phyloP scores from a whole-genome alignment of 2,888 invertebrate species.

The Tyria jacobaeae region DNA sequence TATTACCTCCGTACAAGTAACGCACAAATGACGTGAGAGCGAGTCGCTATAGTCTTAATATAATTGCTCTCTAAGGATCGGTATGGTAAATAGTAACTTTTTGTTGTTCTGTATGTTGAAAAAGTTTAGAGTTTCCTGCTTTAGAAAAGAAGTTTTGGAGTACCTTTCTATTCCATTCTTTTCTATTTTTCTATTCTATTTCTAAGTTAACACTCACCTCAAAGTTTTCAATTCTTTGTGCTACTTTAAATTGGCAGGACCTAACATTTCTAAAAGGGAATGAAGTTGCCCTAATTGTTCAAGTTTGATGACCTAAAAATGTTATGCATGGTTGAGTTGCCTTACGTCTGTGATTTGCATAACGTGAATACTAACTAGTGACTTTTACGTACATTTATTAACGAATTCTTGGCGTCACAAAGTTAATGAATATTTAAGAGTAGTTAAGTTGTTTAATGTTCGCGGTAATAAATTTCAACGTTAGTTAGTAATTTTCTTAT shows the following conservation, averaged over 20 bases:
- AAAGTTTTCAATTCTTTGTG: too few relatives aligned
- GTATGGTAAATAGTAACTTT: not conserved
- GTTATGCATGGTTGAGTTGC: conserved; percentile 43
- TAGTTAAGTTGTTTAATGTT: conserved; percentile 30
- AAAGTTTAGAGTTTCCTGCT: too few relatives aligned
- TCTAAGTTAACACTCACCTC: too few relatives aligned
- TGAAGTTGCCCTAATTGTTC: conserved; percentile 28
- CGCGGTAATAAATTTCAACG: conserved; percentile 1
- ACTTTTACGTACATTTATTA: conserved; percentile 16
- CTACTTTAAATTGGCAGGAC: not conserved
- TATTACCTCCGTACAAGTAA: not conserved
- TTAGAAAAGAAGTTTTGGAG: not conserved
- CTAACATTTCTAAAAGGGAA: not conserved
- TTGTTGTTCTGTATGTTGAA: not conserved
- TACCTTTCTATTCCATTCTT: not conserved
- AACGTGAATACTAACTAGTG: conserved; percentile 23
- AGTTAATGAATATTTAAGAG: conserved; percentile 48
- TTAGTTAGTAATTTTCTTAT: not conserved
- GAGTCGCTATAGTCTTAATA: too few relatives aligned
- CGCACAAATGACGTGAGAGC: not conserved
- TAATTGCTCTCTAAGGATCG: not conserved
- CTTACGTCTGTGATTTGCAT: conserved; percentile 61
- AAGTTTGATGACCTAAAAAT: conserved; percentile 48
- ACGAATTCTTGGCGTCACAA: conserved; percentile 43
- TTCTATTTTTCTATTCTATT: too few relatives aligned